Evolutionary conservation across 2,113 vertebrate species (phyloP).

Genomic region (Nothoprocta pentlandii): DNA sequence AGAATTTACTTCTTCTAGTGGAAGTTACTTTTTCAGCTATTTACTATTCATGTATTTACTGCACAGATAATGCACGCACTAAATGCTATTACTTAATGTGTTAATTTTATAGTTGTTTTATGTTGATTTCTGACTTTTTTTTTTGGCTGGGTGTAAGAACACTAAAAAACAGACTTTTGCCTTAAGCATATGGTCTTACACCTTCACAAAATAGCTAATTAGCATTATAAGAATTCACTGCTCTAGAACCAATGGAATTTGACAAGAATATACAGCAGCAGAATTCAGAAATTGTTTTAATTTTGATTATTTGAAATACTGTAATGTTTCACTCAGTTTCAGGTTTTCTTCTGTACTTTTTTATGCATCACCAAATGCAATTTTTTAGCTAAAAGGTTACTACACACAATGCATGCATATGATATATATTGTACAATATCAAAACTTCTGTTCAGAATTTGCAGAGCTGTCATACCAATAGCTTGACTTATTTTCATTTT

Average conservation of each 20-base stretch:
- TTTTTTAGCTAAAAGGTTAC: not conserved
- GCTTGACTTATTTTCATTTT: not conserved
- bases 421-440: rapidly evolving
- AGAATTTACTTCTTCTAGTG: not conserved
- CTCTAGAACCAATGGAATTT: rapidly evolving
- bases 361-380: not conserved
- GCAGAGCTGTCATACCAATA: not conserved
- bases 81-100: not conserved
- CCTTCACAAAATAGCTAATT: not conserved
- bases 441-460: not conserved
- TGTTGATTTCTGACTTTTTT: not conserved
- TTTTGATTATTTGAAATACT: not conserved
- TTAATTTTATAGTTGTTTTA: not conserved
- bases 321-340: not conserved
- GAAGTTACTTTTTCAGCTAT: not conserved
- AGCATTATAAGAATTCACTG: not conserved
- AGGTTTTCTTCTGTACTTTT: not conserved
- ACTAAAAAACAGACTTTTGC: not conserved
- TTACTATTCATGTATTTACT: not conserved
- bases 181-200: not conserved
- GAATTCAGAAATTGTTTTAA: not conserved
- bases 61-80: rapidly evolving
- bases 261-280: not conserved
- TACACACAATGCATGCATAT: rapidly evolving
- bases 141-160: not conserved